Conservation (phyloP, 2,113 vertebrate species). For the Phylloscopus whistleri region DNA sequence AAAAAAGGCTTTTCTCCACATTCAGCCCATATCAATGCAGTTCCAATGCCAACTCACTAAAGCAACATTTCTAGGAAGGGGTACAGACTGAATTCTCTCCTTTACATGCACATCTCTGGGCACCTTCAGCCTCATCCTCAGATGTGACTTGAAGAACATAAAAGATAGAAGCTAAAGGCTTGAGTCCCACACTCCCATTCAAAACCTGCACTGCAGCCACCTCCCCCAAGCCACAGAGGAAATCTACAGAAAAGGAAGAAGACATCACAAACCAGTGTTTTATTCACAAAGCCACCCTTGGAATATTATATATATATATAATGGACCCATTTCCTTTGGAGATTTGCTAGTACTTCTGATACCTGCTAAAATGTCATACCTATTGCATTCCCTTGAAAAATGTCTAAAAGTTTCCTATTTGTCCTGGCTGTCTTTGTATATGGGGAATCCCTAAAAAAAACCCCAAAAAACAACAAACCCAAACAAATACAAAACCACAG, state of each 20-base stretch:
- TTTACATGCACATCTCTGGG: background rate
- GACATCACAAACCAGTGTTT: background rate
- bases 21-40: background rate
- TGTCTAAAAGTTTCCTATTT: background rate
- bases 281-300: background rate
- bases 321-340: background rate
- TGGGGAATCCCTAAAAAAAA: background rate
- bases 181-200: background rate
- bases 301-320: background rate
- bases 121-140: background rate
- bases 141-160: background rate
- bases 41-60: background rate
- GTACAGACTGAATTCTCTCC: background rate
- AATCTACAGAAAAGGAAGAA: background rate
- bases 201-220: background rate
- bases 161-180: background rate
- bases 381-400: background rate
- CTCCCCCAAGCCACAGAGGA: background rate
- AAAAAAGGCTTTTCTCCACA: background rate
- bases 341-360: background rate
- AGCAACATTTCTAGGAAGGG: background rate
- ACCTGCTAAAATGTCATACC: background rate
- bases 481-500: too few relatives aligned
- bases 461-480: too few relatives aligned
- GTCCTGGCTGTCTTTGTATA: background rate